Base-by-base conservation (phyloP, 2,888 invertebrate genomes). In the Agonopterix heracliana region DNA sequence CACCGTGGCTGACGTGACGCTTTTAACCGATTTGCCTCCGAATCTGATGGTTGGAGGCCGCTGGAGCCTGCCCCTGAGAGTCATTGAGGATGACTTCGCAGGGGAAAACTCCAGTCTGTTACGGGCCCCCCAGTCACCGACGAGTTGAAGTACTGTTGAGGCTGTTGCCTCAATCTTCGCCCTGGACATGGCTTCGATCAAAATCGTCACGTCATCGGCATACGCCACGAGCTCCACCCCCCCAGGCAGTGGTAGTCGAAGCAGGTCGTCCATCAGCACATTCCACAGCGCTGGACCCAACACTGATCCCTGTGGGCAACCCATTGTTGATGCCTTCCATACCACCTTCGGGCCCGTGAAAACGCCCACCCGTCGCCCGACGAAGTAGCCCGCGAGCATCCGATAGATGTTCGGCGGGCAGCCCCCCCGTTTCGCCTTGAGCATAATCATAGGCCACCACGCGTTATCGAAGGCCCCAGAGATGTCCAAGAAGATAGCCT, bases 401-500 rank as follows among this genome's bases (percentile, higher is more conserved):
- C 47, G 3, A 34, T 56, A 66, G 11, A 71, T 50, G 53, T 70
- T 61, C 0, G 54, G 54, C 17, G 64, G 61, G 26, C 55, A 56
- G 0, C 63, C 59, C 1, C 54, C 44, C 2, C 42, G 41, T 48
- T 63, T 66, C 3, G 54, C 63, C 52, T 61, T 64, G 66, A 67
- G 36, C 36, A 36, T 10, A 9, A 36, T 9, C 36, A 36, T 36
- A 1, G 36, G 36, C 36, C 36, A 36, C 36, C 36, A 36, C n/a
- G 36, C 36, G 36, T 36, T 36, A 36, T 36, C 10, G n/a, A 38
- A 38, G 9, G 38, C 38, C 68, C 64, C 66, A 0, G 62, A 54
- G 5, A 68, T 68, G 54, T 71, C 66, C n/a, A 68, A 11, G 8
- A 65, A 56, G 0, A 67, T 50, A 0, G 54, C 57, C 41, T 60